Evolutionary conservation across 92 coral and sea anemone species (phyloP).

Genomic region (Virgularia gustaviana): DNA sequence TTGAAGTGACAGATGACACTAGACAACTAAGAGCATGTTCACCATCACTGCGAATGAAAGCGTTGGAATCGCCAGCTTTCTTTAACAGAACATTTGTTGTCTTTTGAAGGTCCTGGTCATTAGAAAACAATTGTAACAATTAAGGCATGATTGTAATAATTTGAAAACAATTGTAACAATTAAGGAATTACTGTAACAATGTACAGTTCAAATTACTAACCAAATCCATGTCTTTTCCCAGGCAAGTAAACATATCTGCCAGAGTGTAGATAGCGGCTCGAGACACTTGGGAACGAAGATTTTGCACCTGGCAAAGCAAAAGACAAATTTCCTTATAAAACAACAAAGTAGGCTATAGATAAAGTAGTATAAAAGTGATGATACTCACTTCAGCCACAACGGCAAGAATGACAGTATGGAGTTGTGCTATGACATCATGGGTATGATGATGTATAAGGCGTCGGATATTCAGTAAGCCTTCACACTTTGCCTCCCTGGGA

Average conservation of each 20-base stretch:
- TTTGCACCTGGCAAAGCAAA: slow-evolving; percentile 64
- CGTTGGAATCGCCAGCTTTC: slow-evolving; percentile 83
- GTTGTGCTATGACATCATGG: slow-evolving; percentile 58
- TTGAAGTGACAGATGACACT: slow-evolving; percentile 66
- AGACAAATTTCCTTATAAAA: neutral
- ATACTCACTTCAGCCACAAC: slow-evolving; percentile 73
- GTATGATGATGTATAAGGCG: slow-evolving; percentile 83
- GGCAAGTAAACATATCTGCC: slow-evolving; percentile 79
- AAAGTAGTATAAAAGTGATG: neutral
- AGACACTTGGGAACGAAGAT: slow-evolving; percentile 91
- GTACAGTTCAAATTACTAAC: too few relatives aligned
- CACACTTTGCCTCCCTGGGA: slow-evolving; percentile 82
- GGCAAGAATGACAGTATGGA: slow-evolving; percentile 74
- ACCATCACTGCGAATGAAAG: slow-evolving; percentile 91
- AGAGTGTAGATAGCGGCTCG: slow-evolving; percentile 87
- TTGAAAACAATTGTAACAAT: neutral
- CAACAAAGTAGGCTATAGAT: neutral
- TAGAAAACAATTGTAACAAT: neutral
- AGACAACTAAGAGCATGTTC: slow-evolving; percentile 72
- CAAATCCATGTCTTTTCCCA: slow-evolving; percentile 82
- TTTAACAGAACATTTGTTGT: slow-evolving; percentile 66
- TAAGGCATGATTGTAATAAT: neutral
- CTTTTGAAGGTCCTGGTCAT: slow-evolving; percentile 75
- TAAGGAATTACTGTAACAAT: neutral
- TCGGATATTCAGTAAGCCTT: slow-evolving; percentile 81